Percentiles rank a stretch among this genome's conserved stretches.
Conservation (phyloP, 2,797 vertebrate species). For the Tokudaia muenninki region DNA sequence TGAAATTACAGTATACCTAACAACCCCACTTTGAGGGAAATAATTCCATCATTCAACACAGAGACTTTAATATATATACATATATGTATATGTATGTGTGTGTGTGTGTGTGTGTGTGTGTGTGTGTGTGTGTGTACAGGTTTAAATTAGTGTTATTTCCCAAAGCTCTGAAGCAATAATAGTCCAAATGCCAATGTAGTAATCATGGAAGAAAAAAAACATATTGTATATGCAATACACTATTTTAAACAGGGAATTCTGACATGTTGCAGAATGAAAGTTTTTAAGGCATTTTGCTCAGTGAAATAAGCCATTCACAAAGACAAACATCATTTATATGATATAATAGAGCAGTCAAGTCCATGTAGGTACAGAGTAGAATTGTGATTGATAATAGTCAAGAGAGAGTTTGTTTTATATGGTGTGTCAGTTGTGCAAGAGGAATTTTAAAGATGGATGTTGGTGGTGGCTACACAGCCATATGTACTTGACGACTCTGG, state of each 20-base stretch:
- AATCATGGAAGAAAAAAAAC: background rate
- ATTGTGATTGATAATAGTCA: background rate
- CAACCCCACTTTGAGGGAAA: background rate
- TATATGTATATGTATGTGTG: too few relatives aligned
- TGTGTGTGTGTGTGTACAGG: background rate
- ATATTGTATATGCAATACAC: background rate
- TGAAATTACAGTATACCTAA: background rate
- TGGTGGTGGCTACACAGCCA: background rate
- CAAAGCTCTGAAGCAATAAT: background rate
- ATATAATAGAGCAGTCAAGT: background rate
- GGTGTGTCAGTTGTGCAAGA: background rate
- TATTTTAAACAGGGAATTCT: background rate
- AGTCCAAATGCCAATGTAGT: background rate
- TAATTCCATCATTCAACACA: background rate
- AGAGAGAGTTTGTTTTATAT: background rate
- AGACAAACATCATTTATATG: background rate
- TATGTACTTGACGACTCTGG: background rate
- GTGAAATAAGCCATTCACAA: background rate
- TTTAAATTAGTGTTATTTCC: background rate
- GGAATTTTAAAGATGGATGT: background rate
- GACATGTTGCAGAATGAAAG: background rate
- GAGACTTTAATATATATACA: background rate
- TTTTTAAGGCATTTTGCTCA: background rate
- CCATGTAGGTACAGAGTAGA: background rate
- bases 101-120: too few relatives aligned